Evolutionary conservation across 2,888 invertebrate genomes (phyloP), one percentile per base, ranked within the genome.

Genomic region (Blastobasis lacticolella): DNA sequence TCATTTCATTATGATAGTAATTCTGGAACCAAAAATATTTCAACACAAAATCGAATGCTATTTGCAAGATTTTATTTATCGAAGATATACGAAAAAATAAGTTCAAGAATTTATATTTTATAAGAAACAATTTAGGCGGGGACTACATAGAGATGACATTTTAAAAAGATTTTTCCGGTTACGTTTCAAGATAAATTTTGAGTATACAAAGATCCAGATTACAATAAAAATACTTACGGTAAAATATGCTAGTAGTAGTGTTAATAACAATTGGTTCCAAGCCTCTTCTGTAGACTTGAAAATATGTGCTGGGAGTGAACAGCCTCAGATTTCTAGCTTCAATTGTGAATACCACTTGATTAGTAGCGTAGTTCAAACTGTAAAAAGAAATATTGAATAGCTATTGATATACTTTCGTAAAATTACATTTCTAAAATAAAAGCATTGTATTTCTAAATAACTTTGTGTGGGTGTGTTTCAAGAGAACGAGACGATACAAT

Each of bases 301-400:
- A 53, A 45, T 53, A 50, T 6, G 42, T 49, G 40, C 7, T 40
- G 6, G 47, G 47, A 10, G 40, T 38, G 23, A 5, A 47, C 6
- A n/a, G 38, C 5, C 10, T 40, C 6, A 47, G 40, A 47, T 38
- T 38, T 10, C 47, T 38, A 5, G 9, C 40, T 10, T 40, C 23
- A 6, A 47, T 47, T 5, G 53, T 10, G 37, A 56, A 49, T 6
- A 56, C 56, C 4, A 49, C 40, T 4, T 41, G 8, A 46, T 53
- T 51, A 8, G 49, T 54, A n/a, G 47, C 45, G 7, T 46, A 40
- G 42, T 56, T 54, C 10, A 53, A n/a, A 41, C 56, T 56, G 53
- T 5, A 53, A 56, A 8, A 41, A 45, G 38, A 44, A n/a, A 9
- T 23, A 23, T 23, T 23, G 23, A 23, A 23, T 23, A 23, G 1